phyloP scores from a whole-genome alignment of 2,888 invertebrate genomes.

The Himalopsyche kuldschensis region DNA sequence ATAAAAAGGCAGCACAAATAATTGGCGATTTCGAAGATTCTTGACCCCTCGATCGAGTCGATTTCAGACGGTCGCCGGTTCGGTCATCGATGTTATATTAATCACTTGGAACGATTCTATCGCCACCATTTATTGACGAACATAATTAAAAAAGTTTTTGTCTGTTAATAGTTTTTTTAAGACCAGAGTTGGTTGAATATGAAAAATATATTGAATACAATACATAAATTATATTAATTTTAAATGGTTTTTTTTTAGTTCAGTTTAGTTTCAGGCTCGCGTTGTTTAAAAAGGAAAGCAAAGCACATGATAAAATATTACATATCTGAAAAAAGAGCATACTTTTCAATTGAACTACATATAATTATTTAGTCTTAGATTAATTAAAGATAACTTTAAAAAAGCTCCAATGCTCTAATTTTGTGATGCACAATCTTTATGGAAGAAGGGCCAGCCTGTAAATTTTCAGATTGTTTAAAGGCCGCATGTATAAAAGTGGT shows the following conservation, averaged over 20 bases:
- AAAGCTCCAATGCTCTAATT: too few relatives aligned
- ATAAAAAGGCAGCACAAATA: background rate
- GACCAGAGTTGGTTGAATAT: background rate
- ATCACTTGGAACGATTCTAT: background rate
- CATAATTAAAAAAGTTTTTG: background rate
- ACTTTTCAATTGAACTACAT: too few relatives aligned
- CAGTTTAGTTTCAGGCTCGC: too few relatives aligned
- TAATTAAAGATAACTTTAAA: too few relatives aligned
- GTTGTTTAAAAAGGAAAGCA: too few relatives aligned
- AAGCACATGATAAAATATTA: too few relatives aligned
- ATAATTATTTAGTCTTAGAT: too few relatives aligned
- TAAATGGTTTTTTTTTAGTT: background rate
- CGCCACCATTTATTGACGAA: background rate
- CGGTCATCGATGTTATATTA: background rate
- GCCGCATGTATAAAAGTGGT: too few relatives aligned
- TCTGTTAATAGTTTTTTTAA: background rate
- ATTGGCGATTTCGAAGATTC: background rate
- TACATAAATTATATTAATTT: background rate
- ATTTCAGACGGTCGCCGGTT: background rate
- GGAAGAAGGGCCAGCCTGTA: too few relatives aligned
- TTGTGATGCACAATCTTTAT: too few relatives aligned
- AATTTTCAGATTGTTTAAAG: too few relatives aligned
- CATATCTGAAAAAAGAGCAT: too few relatives aligned
- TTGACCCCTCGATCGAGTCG: background rate
- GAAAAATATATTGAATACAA: background rate